These are phyloP conservation scores for Cottus gobio DNA, from an alignment of 2,113 vertebrate species.

Conservation along the genomic window DNA sequence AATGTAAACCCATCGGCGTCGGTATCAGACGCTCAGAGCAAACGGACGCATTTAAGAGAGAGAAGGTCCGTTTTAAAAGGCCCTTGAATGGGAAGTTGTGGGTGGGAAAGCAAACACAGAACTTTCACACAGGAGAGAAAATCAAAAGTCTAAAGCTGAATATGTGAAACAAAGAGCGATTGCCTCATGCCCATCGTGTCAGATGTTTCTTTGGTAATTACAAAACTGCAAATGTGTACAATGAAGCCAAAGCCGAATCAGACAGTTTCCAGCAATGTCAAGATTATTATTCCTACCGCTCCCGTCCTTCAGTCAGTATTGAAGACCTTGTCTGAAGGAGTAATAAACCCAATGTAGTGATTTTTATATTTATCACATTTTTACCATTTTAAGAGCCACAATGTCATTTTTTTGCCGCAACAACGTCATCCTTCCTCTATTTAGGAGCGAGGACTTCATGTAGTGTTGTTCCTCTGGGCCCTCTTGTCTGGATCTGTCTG, in stretches of 20 bases:
- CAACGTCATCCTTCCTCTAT: neutral
- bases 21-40: too few species aligned
- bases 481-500: constrained; percentile 19
- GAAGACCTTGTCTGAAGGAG: neutral
- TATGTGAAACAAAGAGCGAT: too few species aligned
- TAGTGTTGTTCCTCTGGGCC: constrained; percentile 10
- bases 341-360: neutral
- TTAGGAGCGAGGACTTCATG: constrained; percentile 9
- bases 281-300: neutral
- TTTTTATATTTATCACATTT: constrained; percentile 1
- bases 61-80: too few species aligned
- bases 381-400: constrained; percentile 7
- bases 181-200: neutral
- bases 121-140: too few species aligned
- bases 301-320: neutral
- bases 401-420: too few species aligned
- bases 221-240: neutral
- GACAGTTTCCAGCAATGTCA: neutral
- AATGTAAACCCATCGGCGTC: too few species aligned
- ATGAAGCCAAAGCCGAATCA: neutral
- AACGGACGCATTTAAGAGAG: too few species aligned
- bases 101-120: too few species aligned
- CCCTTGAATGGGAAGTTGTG: too few species aligned
- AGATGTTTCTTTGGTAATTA: neutral
- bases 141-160: too few species aligned